These are phyloP conservation scores for Graphium colonna DNA, from an alignment of 2,888 invertebrate genomes.

Conservation along the genomic window DNA sequence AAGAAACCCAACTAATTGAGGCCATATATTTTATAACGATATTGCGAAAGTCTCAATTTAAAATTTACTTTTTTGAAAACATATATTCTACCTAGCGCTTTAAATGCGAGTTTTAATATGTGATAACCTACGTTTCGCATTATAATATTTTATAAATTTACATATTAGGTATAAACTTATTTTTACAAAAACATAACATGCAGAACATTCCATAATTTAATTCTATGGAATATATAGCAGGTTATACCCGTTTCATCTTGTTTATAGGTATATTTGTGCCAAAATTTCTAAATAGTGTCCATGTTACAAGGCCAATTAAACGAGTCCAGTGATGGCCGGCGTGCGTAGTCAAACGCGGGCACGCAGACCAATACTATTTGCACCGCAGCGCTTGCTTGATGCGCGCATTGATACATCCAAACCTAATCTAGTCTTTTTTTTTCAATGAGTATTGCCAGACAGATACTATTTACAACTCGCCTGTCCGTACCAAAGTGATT, in stretches of 20 bases:
- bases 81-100: too few relatives aligned
- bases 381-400: slow-evolving; percentile 37
- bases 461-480: not conserved
- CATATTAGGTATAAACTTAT: too few relatives aligned
- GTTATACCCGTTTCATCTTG: not conserved
- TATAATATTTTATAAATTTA: too few relatives aligned
- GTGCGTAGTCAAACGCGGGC: slow-evolving; percentile 47
- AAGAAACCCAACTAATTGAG: too few relatives aligned
- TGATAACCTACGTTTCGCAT: too few relatives aligned
- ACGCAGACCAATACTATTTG: slow-evolving; percentile 43
- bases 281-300: slow-evolving; percentile 33
- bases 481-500: not conserved
- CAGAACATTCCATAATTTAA: too few relatives aligned
- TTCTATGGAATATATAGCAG: too few relatives aligned
- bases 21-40: too few relatives aligned
- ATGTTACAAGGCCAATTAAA: slow-evolving; percentile 46
- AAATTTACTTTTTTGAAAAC: too few relatives aligned
- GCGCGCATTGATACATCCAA: slow-evolving; percentile 28
- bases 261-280: not conserved
- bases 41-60: too few relatives aligned
- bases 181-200: too few relatives aligned
- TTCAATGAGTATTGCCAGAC: not conserved
- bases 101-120: too few relatives aligned
- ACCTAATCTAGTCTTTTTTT: slow-evolving; percentile 8
- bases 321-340: slow-evolving; percentile 33